phyloP scores from a whole-genome alignment of 2,888 invertebrate species.

The Augochlorella aurata region DNA sequence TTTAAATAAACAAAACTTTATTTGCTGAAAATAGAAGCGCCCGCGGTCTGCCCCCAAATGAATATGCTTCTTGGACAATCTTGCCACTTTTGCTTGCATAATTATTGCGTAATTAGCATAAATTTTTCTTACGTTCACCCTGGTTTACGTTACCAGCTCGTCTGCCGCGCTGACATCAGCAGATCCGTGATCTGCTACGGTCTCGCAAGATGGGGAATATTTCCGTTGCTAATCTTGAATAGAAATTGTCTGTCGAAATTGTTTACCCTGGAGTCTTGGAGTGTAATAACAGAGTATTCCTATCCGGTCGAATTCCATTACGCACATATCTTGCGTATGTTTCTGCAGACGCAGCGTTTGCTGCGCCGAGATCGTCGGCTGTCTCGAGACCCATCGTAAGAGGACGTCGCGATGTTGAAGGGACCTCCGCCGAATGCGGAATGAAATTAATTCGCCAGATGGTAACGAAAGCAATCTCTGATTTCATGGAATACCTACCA shows the following conservation, averaged over 20 bases:
- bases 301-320: slow-evolving; percentile 55
- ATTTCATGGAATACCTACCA: background rate
- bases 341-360: slow-evolving; percentile 46
- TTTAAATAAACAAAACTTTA: background rate
- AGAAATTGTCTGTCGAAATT: slow-evolving; percentile 56
- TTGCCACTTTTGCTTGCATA: background rate
- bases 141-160: background rate
- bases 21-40: background rate
- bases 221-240: slow-evolving; percentile 43
- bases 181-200: slow-evolving; percentile 11
- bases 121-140: background rate
- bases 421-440: background rate
- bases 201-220: slow-evolving; percentile 21
- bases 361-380: slow-evolving; percentile 22
- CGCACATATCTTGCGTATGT: slow-evolving; percentile 42
- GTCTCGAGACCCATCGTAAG: slow-evolving; percentile 14
- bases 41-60: background rate
- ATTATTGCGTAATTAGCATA: slow-evolving; percentile 34
- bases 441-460: slow-evolving; percentile 31
- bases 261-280: slow-evolving; percentile 30
- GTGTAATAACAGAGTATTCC: slow-evolving; percentile 49
- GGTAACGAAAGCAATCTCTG: background rate
- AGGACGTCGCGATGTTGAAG: slow-evolving; percentile 16
- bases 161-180: slow-evolving; percentile 29
- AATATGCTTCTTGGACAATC: slow-evolving; percentile 8